Evolutionary conservation across 2,888 invertebrate species (phyloP), one percentile per base, ranked within the genome.

Genomic region (Leptinotarsa haldemani): DNA sequence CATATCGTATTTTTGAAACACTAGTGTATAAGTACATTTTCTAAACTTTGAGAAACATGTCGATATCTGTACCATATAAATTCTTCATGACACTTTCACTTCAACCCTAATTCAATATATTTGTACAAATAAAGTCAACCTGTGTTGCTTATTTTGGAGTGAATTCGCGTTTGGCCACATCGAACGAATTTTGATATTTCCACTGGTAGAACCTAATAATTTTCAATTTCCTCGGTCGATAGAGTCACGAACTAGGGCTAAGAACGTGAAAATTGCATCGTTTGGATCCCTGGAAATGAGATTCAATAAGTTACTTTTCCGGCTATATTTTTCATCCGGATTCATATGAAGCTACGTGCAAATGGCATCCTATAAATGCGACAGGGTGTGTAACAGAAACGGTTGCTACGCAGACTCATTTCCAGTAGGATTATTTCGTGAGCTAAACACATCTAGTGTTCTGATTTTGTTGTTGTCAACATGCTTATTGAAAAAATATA

Each of bases 221-320:
- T 71, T 76, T 76, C 77, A 72, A 79, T 80, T 79, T 75, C 73
- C 76, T 77, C 71, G 76, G 76, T 76, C 71, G 78, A 77, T 75
- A 69, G 79, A 80, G 83, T 82, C 83, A 83, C 83, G 82, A 81
- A 80, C 81, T 76, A 77, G 81, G 82, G 79, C 80, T 80, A 82
- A 80, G 84, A 80, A 86, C 85, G 86, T 86, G 86, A 82, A 84
- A 86, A 86, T 84, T 82, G 84, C 82, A 80, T 79, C 82, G 81
- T 82, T 84, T 82, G 80, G 82, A 82, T 84, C 81, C 82, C 78
- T 74, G 83, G 83, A 85, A 85, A 85, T 85, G 84, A 85, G 84
- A 85, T 85, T 83, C 85, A 84, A 85, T 86, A 86, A 86, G 82
- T 86, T 86, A 85, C 83, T 83, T 82, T 83, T 82, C 80, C 76